Evolutionary conservation across 2,888 invertebrate species (phyloP).

Genomic region (Phymatocera aterrima): DNA sequence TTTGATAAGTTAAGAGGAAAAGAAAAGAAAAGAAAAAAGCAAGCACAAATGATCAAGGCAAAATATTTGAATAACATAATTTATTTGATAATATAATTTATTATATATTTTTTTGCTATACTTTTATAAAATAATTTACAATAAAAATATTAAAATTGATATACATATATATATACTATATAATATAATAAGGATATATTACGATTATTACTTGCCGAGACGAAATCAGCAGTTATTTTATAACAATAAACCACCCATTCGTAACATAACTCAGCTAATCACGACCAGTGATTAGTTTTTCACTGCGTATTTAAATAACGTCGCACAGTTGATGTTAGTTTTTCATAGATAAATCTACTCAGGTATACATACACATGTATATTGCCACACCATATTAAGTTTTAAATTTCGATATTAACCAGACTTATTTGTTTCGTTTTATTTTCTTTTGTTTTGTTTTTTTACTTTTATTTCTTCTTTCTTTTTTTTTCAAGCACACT

Average conservation of each 20-base stretch:
- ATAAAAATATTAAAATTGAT: slow-evolving; percentile 42
- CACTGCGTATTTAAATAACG: slow-evolving; percentile 1
- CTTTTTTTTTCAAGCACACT: slow-evolving; percentile 29
- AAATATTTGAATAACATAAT: slow-evolving; percentile 33
- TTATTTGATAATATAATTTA: slow-evolving; percentile 46
- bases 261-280: neutral
- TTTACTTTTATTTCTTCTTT: too few species aligned
- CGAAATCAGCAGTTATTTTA: neutral
- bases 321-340: slow-evolving; percentile 5
- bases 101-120: slow-evolving; percentile 40
- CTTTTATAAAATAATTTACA: slow-evolving; percentile 44
- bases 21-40: too few species aligned
- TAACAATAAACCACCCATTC: too few species aligned
- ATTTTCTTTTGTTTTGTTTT: too few species aligned
- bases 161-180: too few species aligned
- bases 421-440: neutral
- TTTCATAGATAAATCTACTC: too few species aligned
- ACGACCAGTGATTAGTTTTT: neutral
- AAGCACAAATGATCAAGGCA: too few species aligned
- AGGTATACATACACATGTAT: neutral
- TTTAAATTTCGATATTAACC: slow-evolving; percentile 21
- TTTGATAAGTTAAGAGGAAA: too few species aligned
- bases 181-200: too few species aligned
- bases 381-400: slow-evolving; percentile 16
- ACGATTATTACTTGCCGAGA: neutral